Percentiles rank a stretch among this genome's conserved stretches.
These are phyloP conservation scores for Aulostomus chinensis DNA, from an alignment of 2,797 vertebrate genomes.

Conservation along the genomic window DNA sequence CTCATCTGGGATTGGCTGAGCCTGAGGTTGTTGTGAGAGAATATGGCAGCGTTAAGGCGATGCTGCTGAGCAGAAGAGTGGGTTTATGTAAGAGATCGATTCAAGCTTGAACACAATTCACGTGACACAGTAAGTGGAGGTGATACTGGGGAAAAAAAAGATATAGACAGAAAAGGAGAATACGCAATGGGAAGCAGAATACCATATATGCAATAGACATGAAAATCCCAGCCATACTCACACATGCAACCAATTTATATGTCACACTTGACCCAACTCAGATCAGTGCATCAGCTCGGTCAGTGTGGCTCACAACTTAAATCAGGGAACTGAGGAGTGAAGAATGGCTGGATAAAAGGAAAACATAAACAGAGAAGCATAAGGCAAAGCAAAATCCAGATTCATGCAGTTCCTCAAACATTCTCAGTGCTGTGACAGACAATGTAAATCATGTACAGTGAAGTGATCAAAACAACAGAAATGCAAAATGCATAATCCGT, in stretches of 20 bases:
- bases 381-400: conserved; percentile 52
- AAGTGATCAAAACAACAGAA: conserved; percentile 28
- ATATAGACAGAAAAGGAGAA: conserved; percentile 1
- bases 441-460: conserved; percentile 16
- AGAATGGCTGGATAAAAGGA: conserved; percentile 71
- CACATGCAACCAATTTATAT: conserved; percentile 72
- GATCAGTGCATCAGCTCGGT: conserved; percentile 68
- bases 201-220: conserved; percentile 28
- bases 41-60: neutral
- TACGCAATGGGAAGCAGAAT: conserved; percentile 18
- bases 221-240: conserved; percentile 66
- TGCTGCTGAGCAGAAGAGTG: conserved; percentile 5
- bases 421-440: conserved; percentile 38
- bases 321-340: conserved; percentile 74
- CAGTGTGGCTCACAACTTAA: conserved; percentile 75
- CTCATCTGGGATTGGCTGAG: conserved; percentile 95
- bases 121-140: neutral
- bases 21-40: conserved; percentile 72
- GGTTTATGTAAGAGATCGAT: neutral
- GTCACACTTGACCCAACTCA: conserved; percentile 70
- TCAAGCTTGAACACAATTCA: conserved; percentile 10
- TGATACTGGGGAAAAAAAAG: conserved; percentile 1
- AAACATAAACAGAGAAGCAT: conserved; percentile 63
- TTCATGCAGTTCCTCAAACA: conserved; percentile 40
- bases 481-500: conserved; percentile 13